Conservation (phyloP, 2,113 vertebrate genomes). For the Tetrax tetrax region DNA sequence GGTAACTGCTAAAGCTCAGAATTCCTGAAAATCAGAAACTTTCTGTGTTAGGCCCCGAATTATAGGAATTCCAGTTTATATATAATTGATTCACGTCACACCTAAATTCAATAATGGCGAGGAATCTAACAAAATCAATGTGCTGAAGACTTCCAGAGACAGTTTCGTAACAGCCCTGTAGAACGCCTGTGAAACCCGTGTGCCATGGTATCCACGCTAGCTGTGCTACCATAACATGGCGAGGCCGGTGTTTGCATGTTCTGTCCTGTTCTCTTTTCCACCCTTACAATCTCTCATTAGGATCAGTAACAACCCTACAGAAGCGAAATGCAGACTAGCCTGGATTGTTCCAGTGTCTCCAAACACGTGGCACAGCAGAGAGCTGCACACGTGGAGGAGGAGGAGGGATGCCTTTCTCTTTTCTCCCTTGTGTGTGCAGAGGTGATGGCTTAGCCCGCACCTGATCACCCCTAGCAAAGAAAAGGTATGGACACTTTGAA, state of each 20-base stretch:
- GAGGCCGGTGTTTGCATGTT: neutral
- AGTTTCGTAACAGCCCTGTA: neutral
- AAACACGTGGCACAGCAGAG: rapidly evolving
- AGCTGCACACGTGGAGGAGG: neutral
- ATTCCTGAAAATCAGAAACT: neutral
- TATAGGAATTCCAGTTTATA: neutral
- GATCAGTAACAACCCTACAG: neutral
- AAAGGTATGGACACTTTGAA: neutral
- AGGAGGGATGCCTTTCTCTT: neutral
- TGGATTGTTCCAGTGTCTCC: neutral
- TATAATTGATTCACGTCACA: neutral
- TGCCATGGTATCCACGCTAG: neutral
- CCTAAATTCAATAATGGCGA: neutral
- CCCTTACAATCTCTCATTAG: neutral
- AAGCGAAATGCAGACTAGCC: neutral
- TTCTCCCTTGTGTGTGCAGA: neutral
- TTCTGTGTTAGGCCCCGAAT: neutral
- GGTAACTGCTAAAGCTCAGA: neutral
- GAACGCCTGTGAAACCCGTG: neutral
- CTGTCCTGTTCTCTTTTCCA: neutral
- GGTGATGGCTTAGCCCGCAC: neutral
- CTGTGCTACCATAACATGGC: neutral
- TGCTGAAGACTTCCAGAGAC: neutral
- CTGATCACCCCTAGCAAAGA: neutral
- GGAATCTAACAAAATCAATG: neutral